Evolutionary conservation across 1,140 invertebrate genomes (phyloP).

Genomic region (Sitodiplosis mosellana): DNA sequence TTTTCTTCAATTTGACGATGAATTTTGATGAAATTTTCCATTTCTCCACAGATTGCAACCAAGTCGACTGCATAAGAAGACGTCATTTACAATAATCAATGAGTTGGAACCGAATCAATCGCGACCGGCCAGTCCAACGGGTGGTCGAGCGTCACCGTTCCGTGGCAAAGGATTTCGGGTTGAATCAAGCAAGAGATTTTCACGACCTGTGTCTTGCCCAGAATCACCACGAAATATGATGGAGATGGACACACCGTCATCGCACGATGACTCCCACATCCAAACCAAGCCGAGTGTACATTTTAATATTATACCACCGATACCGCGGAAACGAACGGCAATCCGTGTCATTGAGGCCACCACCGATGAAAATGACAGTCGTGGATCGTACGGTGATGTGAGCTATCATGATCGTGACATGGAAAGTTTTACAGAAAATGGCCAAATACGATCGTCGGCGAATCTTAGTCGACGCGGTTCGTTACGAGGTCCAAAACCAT

Average conservation of each 20-base stretch:
- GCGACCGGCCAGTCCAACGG: constrained; percentile 22
- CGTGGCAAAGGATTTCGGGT: constrained; percentile 30
- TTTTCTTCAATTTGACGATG: background rate
- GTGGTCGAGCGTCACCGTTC: constrained; percentile 34
- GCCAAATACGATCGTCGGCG: no score
- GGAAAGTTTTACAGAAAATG: background rate
- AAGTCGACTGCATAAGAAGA: constrained; percentile 25
- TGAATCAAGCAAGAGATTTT: constrained; percentile 24
- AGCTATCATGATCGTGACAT: background rate
- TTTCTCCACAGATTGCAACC: constrained; percentile 20
- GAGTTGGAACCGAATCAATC: constrained; percentile 24
- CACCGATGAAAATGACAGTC: background rate
- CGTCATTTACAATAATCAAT: constrained; percentile 39
- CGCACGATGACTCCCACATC: background rate
- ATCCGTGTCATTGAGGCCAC: no score
- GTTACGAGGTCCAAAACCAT: background rate
- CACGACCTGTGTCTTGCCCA: constrained; percentile 15
- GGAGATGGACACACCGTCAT: background rate
- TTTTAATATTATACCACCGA: no score
- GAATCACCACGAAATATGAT: background rate
- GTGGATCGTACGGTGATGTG: background rate
- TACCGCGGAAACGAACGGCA: no score
- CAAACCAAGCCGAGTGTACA: no score
- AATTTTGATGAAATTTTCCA: background rate
- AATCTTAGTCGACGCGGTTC: no score